These are phyloP conservation scores for Scaptomyza tumidula DNA, from an alignment of 2,888 invertebrate species.

Conservation along the genomic window DNA sequence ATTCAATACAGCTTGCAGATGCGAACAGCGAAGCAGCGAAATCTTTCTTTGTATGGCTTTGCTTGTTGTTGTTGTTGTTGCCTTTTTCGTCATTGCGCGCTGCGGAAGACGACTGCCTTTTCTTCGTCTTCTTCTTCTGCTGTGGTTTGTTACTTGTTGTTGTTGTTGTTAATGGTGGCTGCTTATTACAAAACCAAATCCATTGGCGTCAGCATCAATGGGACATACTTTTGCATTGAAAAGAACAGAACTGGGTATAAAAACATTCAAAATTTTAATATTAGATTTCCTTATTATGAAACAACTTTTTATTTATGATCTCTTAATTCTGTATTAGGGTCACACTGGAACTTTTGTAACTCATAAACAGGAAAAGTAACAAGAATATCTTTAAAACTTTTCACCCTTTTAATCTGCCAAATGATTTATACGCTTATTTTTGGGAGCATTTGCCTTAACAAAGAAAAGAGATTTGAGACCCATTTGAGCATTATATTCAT, in stretches of 20 bases:
- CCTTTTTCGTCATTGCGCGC: neutral
- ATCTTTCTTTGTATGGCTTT: neutral
- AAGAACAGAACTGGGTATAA: neutral
- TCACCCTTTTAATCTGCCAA: neutral
- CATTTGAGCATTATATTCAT: no score
- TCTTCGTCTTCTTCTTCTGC: neutral
- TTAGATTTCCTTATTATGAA: neutral
- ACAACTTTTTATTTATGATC: neutral
- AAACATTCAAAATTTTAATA: no score
- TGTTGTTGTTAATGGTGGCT: slow-evolving; percentile 4
- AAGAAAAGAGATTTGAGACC: neutral
- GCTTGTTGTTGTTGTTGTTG: no score
- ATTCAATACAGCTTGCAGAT: no score
- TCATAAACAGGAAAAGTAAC: no score
- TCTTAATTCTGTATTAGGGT: neutral
- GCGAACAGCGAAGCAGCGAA: no score
- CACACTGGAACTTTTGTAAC: neutral
- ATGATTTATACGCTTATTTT: neutral
- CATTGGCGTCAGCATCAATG: slow-evolving; percentile 31
- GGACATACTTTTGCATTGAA: slow-evolving; percentile 8
- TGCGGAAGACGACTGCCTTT: slow-evolving; percentile 7
- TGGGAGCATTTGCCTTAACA: neutral
- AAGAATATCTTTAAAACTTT: neutral
- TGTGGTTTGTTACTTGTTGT: neutral
- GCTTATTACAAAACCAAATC: slow-evolving; percentile 21